These are phyloP conservation scores for Phrynocephalus forsythii DNA, from an alignment of 2,797 vertebrate genomes.

Conservation along the genomic window DNA sequence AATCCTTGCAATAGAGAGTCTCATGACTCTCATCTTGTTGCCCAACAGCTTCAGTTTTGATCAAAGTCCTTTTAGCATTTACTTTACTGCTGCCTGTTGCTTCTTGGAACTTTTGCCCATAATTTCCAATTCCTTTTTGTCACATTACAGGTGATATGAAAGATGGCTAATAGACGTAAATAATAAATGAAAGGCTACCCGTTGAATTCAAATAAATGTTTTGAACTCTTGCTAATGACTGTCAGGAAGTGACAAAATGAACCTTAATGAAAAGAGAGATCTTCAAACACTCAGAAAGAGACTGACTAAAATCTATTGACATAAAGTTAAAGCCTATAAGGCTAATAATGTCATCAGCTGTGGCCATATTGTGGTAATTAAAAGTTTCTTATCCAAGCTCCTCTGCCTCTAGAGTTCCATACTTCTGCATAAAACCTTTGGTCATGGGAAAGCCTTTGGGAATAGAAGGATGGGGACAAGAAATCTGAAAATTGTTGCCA, in stretches of 20 bases:
- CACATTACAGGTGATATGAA: not conserved
- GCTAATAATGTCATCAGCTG: too few species aligned
- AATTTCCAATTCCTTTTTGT: not conserved
- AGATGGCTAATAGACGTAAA: too few species aligned
- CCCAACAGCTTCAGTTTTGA: not conserved
- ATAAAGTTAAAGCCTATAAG: too few species aligned
- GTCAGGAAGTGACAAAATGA: not conserved
- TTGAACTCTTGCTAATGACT: not conserved
- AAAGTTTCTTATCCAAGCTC: too few species aligned
- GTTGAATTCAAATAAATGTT: not conserved
- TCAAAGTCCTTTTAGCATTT: constrained; percentile 9
- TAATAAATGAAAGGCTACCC: not conserved
- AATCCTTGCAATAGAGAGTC: not conserved
- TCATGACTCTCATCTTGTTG: not conserved
- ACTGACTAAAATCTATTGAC: too few species aligned
- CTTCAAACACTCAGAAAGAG: not conserved
- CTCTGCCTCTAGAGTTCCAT: too few species aligned
- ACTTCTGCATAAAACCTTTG: too few species aligned
- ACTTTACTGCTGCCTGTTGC: not conserved
- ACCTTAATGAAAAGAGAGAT: not conserved
- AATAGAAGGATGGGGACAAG: too few species aligned
- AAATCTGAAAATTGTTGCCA: too few species aligned
- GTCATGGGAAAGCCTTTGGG: too few species aligned
- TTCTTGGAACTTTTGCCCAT: not conserved
- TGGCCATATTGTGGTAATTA: too few species aligned